Evolutionary conservation across 2,113 vertebrate species (phyloP).

Genomic region (Atrichornis clamosus): DNA sequence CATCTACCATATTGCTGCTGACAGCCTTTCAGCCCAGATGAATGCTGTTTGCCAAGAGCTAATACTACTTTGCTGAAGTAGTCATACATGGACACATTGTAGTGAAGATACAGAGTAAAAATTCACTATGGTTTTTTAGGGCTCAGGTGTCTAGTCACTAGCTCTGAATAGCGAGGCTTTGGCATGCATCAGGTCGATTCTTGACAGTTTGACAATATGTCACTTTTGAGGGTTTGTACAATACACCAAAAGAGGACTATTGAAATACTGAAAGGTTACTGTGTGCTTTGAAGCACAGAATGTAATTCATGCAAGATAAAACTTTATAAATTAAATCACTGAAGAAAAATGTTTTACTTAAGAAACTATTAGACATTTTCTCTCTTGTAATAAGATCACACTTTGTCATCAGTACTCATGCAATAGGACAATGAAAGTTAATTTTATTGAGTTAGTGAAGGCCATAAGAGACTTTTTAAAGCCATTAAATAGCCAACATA

Average conservation of each 20-base stretch:
- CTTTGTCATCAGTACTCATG: neutral
- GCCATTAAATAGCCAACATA: constrained; percentile 32
- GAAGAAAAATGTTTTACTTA: constrained; percentile 32
- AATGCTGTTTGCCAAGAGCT: constrained; percentile 61
- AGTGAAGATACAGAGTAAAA: constrained; percentile 2
- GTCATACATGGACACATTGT: neutral
- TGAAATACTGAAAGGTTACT: neutral
- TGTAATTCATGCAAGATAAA: neutral
- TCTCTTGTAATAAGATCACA: neutral
- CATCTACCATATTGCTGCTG: constrained; percentile 61
- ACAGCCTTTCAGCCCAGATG: constrained; percentile 67
- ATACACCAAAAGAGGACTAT: neutral
- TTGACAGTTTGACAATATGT: neutral
- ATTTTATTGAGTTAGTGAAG: constrained; percentile 18
- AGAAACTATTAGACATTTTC: neutral
- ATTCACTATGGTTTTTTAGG: neutral
- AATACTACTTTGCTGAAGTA: constrained; percentile 50
- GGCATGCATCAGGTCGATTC: neutral
- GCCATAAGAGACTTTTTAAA: neutral
- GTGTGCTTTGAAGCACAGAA: neutral
- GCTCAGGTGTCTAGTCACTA: neutral
- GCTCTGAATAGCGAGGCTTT: neutral
- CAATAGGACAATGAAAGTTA: constrained; percentile 5
- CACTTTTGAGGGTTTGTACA: neutral
- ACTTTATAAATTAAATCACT: neutral